A percentile compares a stretch with the other conserved stretches of the same genome.
phyloP scores from a whole-genome alignment of 2,797 vertebrate genomes.

The Neomorphus geoffroyi region DNA sequence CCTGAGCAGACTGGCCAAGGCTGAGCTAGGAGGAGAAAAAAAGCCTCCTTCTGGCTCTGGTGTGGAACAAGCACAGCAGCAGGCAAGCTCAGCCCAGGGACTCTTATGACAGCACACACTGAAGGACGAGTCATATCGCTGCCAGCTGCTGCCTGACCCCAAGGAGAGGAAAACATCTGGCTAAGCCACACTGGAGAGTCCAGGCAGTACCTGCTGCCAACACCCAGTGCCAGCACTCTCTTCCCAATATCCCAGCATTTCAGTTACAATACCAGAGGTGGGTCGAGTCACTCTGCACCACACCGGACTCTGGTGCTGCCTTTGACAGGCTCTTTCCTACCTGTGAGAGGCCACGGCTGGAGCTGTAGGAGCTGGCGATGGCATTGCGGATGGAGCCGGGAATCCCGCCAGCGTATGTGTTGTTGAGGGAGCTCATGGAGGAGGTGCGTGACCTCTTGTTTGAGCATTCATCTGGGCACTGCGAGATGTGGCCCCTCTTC shows the following conservation, averaged over 20 bases:
- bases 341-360: conserved; percentile 82
- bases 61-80: not conserved
- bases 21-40: not conserved
- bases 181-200: not conserved
- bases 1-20: not conserved
- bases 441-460: conserved; percentile 91
- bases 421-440: conserved; percentile 85
- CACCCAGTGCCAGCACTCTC: too few species aligned
- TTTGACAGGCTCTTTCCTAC: conserved; percentile 51
- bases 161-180: accelerated
- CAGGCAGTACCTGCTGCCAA: not conserved
- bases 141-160: not conserved
- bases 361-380: conserved; percentile 95
- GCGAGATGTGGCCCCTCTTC: conserved; percentile 83
- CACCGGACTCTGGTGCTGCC: accelerated
- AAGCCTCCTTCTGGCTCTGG: not conserved
- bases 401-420: conserved; percentile 75
- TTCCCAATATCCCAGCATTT: accelerated
- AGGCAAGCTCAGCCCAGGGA: not conserved
- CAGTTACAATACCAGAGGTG: not conserved
- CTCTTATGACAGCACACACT: accelerated
- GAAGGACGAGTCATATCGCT: accelerated
- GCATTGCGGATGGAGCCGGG: conserved; percentile 86
- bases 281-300: not conserved
- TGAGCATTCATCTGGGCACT: conserved; percentile 80